Conservation (phyloP, 2,888 invertebrate species). For the Ceramica pisi region DNA sequence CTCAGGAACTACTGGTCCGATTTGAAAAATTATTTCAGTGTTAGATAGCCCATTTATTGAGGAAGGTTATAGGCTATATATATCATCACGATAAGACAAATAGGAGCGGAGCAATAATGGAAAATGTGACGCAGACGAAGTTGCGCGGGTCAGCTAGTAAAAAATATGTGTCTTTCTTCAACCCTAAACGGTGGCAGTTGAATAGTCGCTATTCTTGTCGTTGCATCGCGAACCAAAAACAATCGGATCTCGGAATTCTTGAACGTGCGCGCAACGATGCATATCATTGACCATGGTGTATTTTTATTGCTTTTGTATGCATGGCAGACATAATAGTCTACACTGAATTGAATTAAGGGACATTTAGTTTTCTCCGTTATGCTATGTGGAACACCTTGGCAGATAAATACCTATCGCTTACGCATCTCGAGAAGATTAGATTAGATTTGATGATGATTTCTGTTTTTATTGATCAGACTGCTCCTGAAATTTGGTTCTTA, state of each 20-base stretch:
- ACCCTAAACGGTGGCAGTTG: slow-evolving; percentile 52
- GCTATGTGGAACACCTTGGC: slow-evolving; percentile 35
- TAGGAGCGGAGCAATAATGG: no score
- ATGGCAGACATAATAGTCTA: slow-evolving; percentile 54
- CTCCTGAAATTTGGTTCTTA: background rate
- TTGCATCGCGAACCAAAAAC: slow-evolving; percentile 68
- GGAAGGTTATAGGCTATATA: no score
- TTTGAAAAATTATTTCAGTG: no score
- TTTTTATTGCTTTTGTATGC: slow-evolving; percentile 62
- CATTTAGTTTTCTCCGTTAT: slow-evolving; percentile 39
- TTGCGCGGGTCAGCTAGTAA: no score
- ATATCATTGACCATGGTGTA: slow-evolving; percentile 67
- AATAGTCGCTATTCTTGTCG: slow-evolving; percentile 56
- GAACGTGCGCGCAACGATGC: slow-evolving; percentile 73
- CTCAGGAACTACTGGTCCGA: no score
- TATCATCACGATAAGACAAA: no score
- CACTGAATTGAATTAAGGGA: slow-evolving; percentile 47
- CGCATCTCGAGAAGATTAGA: slow-evolving; percentile 1
- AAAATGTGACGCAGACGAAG: no score
- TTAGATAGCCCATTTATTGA: no score
- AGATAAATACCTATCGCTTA: slow-evolving; percentile 12
- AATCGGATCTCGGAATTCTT: slow-evolving; percentile 69
- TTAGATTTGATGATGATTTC: slow-evolving; percentile 3
- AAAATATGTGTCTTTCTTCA: slow-evolving; percentile 30
- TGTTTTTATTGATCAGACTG: background rate